Evolutionary conservation across 1,140 invertebrate genomes (phyloP).

Genomic region (Charaxes varanes): DNA sequence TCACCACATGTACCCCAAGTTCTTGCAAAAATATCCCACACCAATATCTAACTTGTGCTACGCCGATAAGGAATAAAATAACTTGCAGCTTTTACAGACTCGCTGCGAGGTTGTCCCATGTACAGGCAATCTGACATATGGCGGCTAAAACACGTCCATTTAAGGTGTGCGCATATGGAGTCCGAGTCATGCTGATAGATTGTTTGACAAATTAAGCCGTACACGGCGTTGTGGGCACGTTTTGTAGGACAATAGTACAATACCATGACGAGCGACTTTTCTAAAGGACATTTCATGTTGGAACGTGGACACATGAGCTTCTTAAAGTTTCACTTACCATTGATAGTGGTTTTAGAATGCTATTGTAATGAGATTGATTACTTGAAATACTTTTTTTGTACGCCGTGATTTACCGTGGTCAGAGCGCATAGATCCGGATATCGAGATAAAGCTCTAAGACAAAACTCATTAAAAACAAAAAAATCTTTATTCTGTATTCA

Average conservation of each 20-base stretch:
- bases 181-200: constrained; percentile 34
- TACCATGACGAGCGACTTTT: constrained; percentile 18
- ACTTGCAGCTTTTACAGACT: constrained; percentile 10
- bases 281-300: constrained; percentile 6
- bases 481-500: no score
- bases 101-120: constrained; percentile 6
- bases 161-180: constrained; percentile 47
- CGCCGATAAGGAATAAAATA: constrained; percentile 14
- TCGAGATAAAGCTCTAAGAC: no score
- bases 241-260: constrained; percentile 22
- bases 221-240: constrained; percentile 33
- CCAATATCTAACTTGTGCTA: constrained; percentile 8
- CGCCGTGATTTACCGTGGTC: no score
- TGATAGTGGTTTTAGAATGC: no score
- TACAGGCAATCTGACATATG: constrained; percentile 45
- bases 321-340: no score
- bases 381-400: no score
- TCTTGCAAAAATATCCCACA: constrained; percentile 10
- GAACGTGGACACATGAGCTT: no score
- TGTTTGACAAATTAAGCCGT: constrained; percentile 38
- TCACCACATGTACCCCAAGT: constrained; percentile 5
- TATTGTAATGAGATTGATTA: no score
- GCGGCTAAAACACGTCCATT: constrained; percentile 48
- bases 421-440: no score
- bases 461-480: no score